These are phyloP conservation scores for Hexactinellida sp. DNA, from an alignment of 37 sponge, comb jelly and placozoan genomes.

Conservation along the genomic window DNA sequence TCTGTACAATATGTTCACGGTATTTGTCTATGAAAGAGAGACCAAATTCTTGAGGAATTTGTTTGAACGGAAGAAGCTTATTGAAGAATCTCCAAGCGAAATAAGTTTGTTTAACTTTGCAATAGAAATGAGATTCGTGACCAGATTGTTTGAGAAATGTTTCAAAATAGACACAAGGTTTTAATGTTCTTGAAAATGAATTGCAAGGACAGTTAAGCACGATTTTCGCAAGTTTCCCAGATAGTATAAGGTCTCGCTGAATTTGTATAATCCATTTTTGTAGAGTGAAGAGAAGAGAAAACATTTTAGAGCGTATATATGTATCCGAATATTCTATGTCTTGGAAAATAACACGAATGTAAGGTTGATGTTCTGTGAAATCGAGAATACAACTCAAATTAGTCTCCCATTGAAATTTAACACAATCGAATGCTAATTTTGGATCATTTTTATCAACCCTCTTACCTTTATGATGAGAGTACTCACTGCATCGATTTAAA, in stretches of 20 bases:
- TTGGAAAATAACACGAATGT: background rate
- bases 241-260: background rate
- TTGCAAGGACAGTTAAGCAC: slow-evolving; percentile 15
- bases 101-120: slow-evolving; percentile 14
- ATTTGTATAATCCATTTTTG: slow-evolving; percentile 15
- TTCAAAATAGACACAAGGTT: background rate
- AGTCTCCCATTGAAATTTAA: background rate
- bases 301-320: background rate
- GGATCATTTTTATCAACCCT: background rate
- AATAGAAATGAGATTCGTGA: background rate
- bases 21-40: background rate
- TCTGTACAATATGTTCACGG: background rate
- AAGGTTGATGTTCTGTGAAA: slow-evolving; percentile 3
- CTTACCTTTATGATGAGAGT: background rate
- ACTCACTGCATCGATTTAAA: background rate
- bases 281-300: background rate
- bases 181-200: background rate
- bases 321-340: background rate
- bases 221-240: slow-evolving; percentile 7
- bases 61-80: background rate
- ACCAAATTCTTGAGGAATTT: background rate
- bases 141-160: background rate
- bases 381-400: background rate
- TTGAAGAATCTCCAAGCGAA: background rate
- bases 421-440: background rate